These are phyloP conservation scores for Quadriops clusia DNA, from an alignment of 2,888 invertebrate species.

Conservation along the genomic window DNA sequence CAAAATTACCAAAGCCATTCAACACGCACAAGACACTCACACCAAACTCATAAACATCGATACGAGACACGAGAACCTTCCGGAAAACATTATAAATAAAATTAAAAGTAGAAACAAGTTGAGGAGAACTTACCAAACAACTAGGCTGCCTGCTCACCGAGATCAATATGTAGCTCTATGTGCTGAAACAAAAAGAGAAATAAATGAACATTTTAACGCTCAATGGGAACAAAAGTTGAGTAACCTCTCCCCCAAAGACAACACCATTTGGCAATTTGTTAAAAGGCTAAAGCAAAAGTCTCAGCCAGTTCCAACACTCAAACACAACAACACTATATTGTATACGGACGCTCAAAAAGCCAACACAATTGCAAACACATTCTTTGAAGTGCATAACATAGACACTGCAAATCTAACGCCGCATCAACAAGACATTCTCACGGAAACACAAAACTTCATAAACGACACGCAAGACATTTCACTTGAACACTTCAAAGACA, in stretches of 20 bases:
- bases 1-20: background rate
- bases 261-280: constrained; percentile 3
- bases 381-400: background rate
- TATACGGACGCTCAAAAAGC: background rate
- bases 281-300: constrained; percentile 1
- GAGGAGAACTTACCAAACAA: constrained; percentile 1
- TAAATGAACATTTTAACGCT: background rate
- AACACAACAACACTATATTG: background rate
- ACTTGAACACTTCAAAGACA: background rate
- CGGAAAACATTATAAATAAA: background rate
- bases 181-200: background rate
- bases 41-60: background rate
- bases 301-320: background rate
- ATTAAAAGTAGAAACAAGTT: background rate
- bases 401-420: background rate
- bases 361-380: background rate
- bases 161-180: background rate
- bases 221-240: background rate
- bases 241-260: background rate
- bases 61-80: background rate
- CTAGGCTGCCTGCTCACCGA: background rate
- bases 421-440: background rate
- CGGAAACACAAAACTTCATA: background rate
- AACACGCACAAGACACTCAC: background rate
- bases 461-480: background rate